Evolutionary conservation across 1,140 invertebrate species (phyloP).

Genomic region (Neelides sp.): DNA sequence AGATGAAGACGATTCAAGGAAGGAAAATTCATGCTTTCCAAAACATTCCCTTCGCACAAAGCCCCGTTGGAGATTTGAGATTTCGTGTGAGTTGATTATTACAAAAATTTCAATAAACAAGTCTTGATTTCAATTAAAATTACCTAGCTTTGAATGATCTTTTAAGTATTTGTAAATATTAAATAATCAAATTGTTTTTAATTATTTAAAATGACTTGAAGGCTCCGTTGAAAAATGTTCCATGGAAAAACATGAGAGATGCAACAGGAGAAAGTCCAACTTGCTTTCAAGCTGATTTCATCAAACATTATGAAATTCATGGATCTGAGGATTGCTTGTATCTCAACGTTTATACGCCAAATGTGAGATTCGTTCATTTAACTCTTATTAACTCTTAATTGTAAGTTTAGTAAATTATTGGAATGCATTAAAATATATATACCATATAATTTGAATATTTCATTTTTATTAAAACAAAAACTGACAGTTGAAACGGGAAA

Average conservation of each 20-base stretch:
- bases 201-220: not conserved
- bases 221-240: constrained; percentile 20
- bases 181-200: not conserved
- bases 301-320: constrained; percentile 22
- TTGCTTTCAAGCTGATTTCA: constrained; percentile 27
- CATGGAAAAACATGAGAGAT: constrained; percentile 25
- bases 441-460: not conserved
- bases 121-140: not conserved
- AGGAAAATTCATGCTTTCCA: constrained; percentile 22
- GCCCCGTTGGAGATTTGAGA: constrained; percentile 17
- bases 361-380: constrained; percentile 6
- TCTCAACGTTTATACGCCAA: constrained; percentile 22
- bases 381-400: not conserved
- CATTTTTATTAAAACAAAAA: not conserved
- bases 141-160: not conserved
- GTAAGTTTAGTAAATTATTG: not conserved
- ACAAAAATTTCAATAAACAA: not conserved
- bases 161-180: not conserved
- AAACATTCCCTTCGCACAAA: constrained; percentile 25
- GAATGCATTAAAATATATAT: not conserved
- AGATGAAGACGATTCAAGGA: constrained; percentile 17
- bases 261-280: constrained; percentile 18
- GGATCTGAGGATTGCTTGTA: constrained; percentile 27
- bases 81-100: too few species aligned
- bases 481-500: constrained; percentile 1